These are phyloP conservation scores for Dicerorhinus sumatrensis DNA, from an alignment of 2,113 vertebrate genomes.

Conservation along the genomic window DNA sequence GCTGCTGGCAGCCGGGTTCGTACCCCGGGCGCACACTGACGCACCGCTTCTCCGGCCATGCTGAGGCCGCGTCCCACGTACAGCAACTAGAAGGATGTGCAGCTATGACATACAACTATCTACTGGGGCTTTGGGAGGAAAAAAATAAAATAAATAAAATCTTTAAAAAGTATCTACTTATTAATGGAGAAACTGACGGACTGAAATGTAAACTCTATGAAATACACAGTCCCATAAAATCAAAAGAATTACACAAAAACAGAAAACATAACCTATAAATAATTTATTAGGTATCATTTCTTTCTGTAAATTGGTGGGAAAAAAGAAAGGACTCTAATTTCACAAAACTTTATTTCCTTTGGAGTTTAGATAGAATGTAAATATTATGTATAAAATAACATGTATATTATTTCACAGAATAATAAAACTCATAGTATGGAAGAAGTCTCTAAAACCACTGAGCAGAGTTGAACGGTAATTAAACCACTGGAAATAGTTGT, in stretches of 20 bases:
- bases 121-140: too few species aligned
- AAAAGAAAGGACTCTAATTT: not conserved
- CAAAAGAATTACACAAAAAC: not conserved
- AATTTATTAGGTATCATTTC: not conserved
- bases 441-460: conserved; percentile 18
- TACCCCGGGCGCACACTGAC: too few species aligned
- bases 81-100: too few species aligned
- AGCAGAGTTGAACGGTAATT: not conserved
- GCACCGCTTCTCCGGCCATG: too few species aligned
- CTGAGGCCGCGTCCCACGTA: too few species aligned
- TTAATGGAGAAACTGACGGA: not conserved
- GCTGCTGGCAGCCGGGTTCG: too few species aligned
- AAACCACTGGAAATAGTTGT: not conserved
- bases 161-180: not conserved
- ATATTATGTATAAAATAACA: conserved; percentile 1
- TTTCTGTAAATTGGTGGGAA: not conserved
- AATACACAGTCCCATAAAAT: not conserved
- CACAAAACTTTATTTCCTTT: conserved; percentile 36
- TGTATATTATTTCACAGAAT: not conserved
- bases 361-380: not conserved
- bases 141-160: too few species aligned
- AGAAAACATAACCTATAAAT: not conserved
- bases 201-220: not conserved
- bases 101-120: too few species aligned
- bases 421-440: not conserved